phyloP scores from a whole-genome alignment of 2,797 vertebrate species.

The Anas acuta region DNA sequence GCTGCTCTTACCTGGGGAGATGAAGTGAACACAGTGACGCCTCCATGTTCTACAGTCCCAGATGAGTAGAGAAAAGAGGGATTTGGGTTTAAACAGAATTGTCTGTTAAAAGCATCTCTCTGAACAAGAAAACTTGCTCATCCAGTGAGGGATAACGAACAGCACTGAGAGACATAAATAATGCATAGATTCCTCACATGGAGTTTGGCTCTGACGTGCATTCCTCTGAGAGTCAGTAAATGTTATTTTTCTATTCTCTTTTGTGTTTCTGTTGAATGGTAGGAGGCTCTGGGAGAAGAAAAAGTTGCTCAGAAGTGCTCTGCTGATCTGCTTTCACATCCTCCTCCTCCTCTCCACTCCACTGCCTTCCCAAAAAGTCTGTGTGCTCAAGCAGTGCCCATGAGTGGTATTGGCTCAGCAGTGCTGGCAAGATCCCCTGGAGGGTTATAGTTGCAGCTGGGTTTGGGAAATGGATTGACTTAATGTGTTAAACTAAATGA shows the following conservation, averaged over 20 bases:
- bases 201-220: not conserved
- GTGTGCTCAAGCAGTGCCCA: fast-evolving
- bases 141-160: not conserved
- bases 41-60: not conserved
- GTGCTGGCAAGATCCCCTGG: not conserved
- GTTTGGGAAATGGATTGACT: not conserved
- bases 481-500: not conserved
- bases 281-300: not conserved
- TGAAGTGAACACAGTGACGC: not conserved
- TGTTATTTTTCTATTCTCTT: not conserved
- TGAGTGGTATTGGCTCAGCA: fast-evolving
- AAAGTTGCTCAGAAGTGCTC: not conserved
- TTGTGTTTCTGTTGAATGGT: not conserved
- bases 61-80: not conserved
- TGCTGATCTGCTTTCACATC: not conserved
- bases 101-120: not conserved
- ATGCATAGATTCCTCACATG: not conserved
- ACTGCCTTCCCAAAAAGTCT: not conserved
- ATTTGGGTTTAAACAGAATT: not conserved
- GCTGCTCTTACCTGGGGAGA: not conserved
- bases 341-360: not conserved
- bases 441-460: not conserved
- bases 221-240: not conserved
- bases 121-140: not conserved
- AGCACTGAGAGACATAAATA: not conserved